These are phyloP conservation scores for Myotis findleyi DNA, from an alignment of 2,797 vertebrate genomes.

Conservation along the genomic window DNA sequence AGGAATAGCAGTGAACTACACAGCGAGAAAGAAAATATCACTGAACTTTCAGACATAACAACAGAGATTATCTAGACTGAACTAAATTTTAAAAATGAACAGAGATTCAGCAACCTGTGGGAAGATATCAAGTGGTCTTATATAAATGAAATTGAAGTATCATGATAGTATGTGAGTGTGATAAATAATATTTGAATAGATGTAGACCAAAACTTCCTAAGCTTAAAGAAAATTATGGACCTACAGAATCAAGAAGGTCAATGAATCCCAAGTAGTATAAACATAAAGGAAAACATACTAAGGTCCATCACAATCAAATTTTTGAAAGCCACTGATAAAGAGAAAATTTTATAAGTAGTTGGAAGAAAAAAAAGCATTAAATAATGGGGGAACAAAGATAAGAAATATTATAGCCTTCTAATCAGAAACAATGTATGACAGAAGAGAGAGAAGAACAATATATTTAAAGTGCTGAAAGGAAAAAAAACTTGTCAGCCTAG, in stretches of 20 bases:
- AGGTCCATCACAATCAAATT: neutral
- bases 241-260: neutral
- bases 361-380: neutral
- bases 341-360: neutral
- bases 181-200: neutral
- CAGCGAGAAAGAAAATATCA: neutral
- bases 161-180: neutral
- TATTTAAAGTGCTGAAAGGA: neutral
- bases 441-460: neutral
- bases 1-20: neutral
- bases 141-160: neutral
- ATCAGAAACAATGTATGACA: neutral
- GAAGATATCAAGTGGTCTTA: conserved; percentile 25
- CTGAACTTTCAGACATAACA: neutral
- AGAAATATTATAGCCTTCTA: neutral
- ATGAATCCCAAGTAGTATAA: neutral
- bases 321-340: neutral
- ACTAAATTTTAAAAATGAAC: neutral
- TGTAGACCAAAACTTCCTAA: neutral
- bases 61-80: neutral
- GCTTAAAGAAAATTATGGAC: neutral
- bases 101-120: neutral
- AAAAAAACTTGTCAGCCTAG: neutral
- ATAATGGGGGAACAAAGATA: neutral
- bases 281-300: neutral